A percentile compares a stretch with the other conserved stretches of the same genome.
Evolutionary conservation across 2,113 vertebrate species (phyloP).

Genomic region (Lepus timidus): DNA sequence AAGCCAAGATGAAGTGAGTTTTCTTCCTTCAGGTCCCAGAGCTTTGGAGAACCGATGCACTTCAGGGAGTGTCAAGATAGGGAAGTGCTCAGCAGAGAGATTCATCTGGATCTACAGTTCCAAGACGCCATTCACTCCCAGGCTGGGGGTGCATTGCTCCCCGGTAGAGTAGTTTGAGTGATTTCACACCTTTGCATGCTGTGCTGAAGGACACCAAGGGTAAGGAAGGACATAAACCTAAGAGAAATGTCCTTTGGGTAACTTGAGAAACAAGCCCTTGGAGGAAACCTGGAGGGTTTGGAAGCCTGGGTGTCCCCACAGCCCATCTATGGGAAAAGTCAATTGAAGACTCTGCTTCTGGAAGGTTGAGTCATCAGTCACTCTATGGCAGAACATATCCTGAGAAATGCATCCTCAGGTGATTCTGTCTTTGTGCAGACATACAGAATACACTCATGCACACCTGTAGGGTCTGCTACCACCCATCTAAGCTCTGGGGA

Average conservation of each 20-base stretch:
- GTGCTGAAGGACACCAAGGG: background rate
- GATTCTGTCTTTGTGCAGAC: too few relatives aligned
- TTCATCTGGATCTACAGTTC: background rate
- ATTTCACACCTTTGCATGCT: accelerated
- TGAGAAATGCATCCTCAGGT: too few relatives aligned
- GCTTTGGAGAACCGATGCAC: accelerated
- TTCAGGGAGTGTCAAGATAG: background rate
- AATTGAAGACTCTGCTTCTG: background rate
- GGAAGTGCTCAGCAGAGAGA: background rate
- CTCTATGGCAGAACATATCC: too few relatives aligned
- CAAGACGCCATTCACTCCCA: background rate
- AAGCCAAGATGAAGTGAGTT: background rate
- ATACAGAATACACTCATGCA: too few relatives aligned
- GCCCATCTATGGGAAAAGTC: background rate
- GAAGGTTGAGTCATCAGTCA: background rate
- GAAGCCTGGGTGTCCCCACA: accelerated
- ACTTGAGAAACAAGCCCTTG: background rate
- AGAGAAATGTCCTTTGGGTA: background rate
- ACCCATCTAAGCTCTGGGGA: too few relatives aligned
- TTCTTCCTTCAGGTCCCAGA: background rate
- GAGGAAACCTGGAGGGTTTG: background rate
- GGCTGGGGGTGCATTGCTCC: accelerated
- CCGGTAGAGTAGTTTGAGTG: accelerated
- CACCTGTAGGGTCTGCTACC: too few relatives aligned
- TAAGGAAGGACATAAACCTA: background rate